These are phyloP conservation scores for Oscheius myriophilus DNA, from an alignment of 2,888 invertebrate species.

Conservation along the genomic window DNA sequence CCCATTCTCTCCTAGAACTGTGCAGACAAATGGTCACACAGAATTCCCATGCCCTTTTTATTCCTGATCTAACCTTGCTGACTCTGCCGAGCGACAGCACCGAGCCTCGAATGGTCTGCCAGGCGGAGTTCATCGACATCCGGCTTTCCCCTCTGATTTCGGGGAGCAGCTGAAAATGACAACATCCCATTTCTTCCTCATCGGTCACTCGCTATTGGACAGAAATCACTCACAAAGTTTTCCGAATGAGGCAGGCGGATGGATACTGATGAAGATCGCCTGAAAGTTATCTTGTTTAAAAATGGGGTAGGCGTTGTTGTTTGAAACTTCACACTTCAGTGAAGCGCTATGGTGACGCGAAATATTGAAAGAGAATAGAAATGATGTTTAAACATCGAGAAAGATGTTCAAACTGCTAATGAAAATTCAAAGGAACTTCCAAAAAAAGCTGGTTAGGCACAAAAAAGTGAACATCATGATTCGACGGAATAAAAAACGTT, in stretches of 20 bases:
- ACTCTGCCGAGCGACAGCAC: conserved; percentile 20
- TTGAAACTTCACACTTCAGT: no score
- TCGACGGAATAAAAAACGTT: no score
- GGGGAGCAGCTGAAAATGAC: conserved; percentile 25
- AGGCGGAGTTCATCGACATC: conserved; percentile 18
- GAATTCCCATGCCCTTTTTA: not conserved
- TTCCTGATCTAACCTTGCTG: conserved; percentile 4
- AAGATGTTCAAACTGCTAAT: no score
- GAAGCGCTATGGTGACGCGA: no score
- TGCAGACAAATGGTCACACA: no score
- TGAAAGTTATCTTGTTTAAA: not conserved
- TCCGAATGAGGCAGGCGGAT: conserved; percentile 22
- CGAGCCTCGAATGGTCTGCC: conserved; percentile 25
- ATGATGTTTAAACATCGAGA: no score
- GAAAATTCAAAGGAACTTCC: no score
- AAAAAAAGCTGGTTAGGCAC: no score
- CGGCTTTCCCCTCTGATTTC: conserved; percentile 12
- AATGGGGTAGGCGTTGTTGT: no score
- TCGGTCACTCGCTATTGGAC: not conserved
- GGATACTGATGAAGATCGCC: conserved; percentile 25
- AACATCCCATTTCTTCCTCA: not conserved
- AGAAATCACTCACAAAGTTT: conserved; percentile 16
- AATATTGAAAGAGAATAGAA: no score
- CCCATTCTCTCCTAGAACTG: no score
- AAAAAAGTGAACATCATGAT: no score